Evolutionary conservation across 2,797 vertebrate species (phyloP).

Genomic region (Nyctalus aviator): DNA sequence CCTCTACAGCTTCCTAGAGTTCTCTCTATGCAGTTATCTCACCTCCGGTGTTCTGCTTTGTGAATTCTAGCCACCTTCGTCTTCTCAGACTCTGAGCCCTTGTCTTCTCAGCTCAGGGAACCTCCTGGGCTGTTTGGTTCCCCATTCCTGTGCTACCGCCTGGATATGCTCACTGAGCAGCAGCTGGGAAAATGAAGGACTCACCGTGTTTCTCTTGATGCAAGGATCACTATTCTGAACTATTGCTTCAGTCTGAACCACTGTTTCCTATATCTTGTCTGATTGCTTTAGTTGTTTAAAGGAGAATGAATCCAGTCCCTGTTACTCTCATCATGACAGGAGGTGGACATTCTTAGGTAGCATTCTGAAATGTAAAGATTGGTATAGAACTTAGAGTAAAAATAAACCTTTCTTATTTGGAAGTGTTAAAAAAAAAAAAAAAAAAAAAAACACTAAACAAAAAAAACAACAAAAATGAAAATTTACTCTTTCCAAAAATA

Average conservation of each 20-base stretch:
- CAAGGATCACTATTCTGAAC: background rate
- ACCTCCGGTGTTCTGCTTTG: background rate
- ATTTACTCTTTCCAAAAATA: slow-evolving; percentile 48
- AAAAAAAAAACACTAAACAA: no score
- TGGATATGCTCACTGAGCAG: background rate
- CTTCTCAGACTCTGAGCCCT: background rate
- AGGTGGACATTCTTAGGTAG: background rate
- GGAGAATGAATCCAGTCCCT: background rate
- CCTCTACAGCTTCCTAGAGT: background rate
- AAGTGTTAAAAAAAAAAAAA: slow-evolving; percentile 16
- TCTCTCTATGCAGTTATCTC: background rate
- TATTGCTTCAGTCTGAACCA: background rate
- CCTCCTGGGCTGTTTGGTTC: background rate
- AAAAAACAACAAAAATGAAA: background rate
- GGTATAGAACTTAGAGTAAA: background rate
- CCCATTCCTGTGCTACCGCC: background rate
- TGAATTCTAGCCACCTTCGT: background rate
- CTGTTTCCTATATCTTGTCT: background rate
- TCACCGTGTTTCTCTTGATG: background rate
- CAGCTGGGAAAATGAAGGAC: background rate
- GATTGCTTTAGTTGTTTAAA: slow-evolving; percentile 39
- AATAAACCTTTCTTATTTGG: slow-evolving; percentile 43
- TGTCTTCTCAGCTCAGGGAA: background rate
- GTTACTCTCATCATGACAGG: background rate
- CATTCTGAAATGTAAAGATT: slow-evolving; percentile 45